These are phyloP conservation scores for Thunnus maccoyii DNA, from an alignment of 2,113 vertebrate genomes.

Conservation along the genomic window DNA sequence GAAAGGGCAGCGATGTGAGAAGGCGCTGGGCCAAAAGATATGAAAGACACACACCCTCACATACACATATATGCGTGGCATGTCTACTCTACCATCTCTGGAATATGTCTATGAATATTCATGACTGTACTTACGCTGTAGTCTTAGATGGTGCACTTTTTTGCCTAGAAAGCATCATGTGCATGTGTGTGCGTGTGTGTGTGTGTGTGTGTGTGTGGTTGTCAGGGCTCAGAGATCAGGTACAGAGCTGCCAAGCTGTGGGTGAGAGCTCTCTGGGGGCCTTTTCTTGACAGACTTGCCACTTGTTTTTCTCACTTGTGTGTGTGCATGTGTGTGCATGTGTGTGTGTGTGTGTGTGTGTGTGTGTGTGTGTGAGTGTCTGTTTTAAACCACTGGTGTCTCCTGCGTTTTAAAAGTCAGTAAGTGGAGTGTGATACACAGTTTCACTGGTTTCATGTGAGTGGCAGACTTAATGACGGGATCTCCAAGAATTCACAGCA, in stretches of 20 bases:
- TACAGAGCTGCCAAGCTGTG: constrained; percentile 41
- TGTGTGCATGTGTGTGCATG: constrained; percentile 3
- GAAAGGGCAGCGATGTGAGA: constrained; percentile 47
- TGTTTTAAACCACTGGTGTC: constrained; percentile 37
- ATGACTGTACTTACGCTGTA: constrained; percentile 40
- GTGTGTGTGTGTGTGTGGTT: constrained; percentile 27
- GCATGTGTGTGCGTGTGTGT: constrained; percentile 9
- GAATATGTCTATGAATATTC: constrained; percentile 78
- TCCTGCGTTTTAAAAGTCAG: constrained; percentile 36
- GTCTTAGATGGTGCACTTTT: constrained; percentile 50
- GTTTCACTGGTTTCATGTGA: constrained; percentile 42
- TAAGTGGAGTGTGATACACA: constrained; percentile 22
- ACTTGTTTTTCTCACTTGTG: constrained; percentile 55
- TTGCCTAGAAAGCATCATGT: constrained; percentile 61
- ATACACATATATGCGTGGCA: constrained; percentile 5
- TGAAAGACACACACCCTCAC: not conserved
- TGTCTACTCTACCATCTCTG: constrained; percentile 18
- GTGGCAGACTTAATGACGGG: constrained; percentile 6
- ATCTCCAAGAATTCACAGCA: constrained; percentile 29
- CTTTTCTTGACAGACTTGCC: constrained; percentile 60
- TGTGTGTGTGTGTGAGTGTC: not conserved
- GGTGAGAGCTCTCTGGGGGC: constrained; percentile 55
- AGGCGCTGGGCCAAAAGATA: constrained; percentile 32
- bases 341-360: not conserved
- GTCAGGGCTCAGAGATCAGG: constrained; percentile 66